Base-by-base conservation (phyloP, 2,113 vertebrate species). In the Tympanuchus pallidicinctus region DNA sequence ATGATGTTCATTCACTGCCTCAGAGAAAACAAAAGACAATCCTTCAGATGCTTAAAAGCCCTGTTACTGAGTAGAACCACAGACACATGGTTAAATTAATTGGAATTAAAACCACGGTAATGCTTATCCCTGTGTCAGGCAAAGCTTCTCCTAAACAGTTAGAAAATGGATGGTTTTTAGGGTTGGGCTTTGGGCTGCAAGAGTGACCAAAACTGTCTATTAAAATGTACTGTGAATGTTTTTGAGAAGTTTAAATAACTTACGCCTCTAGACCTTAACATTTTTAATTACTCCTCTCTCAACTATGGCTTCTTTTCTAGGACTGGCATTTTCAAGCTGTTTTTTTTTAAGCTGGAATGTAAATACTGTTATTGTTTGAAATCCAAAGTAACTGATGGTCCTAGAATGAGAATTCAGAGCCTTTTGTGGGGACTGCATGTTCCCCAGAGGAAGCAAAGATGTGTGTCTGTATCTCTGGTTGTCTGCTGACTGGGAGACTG, bases 1-100 rank as follows among this genome's bases (percentile, higher is more conserved):
- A 94, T 36, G 94, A 92, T 69, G 14, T 88, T 69, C 84, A 78
- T 86, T 95, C 97, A 2, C 60, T 97, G 11, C 90, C 96, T 30
- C 95, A 94, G 89, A 97, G 50, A 42, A 97, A 97, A 73, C 98
- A 98, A 87, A 98, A 97, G 89, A 98, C 97, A 3, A 97, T 98
- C 75, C 57, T 98, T 82, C 97, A 98, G 36, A 97, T 98, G 97
- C 97, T 98, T 84, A 97, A 97, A 83, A 96, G 89, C 83, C 88
- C 93, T 19, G 64, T 77, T 17, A n/a, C 57, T 11, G 97, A 98
- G 85, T 98, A 97, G 73, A 78, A 43, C 47, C 36, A 21, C 40
- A 25, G 72, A 36, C 18, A 2, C 0, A 0, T 5, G 27, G 30
- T 77, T n/a, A 36, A 25, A 61, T 24, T 21, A 30, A 27, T n/a